Evolutionary conservation across 92 coral and sea anemone genomes (phyloP).

Genomic region (Montipora capitata): DNA sequence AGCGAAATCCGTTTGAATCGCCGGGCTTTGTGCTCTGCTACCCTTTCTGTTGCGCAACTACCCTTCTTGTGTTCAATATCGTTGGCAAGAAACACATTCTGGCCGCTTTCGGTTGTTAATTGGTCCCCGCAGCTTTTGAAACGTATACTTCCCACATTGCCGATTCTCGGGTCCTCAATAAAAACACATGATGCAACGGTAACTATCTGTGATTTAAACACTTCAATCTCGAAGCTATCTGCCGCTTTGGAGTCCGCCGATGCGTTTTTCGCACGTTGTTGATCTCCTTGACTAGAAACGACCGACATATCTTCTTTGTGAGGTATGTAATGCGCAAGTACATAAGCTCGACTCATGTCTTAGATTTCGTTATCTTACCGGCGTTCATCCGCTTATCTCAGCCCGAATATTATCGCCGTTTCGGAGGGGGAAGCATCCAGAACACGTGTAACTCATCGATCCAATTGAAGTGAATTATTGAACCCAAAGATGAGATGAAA

Average conservation of each 20-base stretch:
- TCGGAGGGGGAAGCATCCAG: not conserved
- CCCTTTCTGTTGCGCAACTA: not conserved
- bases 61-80: slow-evolving; percentile 9
- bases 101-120: not conserved
- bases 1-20: slow-evolving; percentile 84
- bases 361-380: slow-evolving; percentile 46
- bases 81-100: not conserved
- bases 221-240: slow-evolving; percentile 58
- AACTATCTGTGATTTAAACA: slow-evolving; percentile 67
- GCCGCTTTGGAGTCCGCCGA: slow-evolving; percentile 1
- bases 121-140: slow-evolving; percentile 56
- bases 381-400: slow-evolving; percentile 40
- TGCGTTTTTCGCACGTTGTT: not conserved
- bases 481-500: slow-evolving; percentile 13
- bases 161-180: slow-evolving; percentile 13
- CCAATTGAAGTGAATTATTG: not conserved
- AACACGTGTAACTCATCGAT: not conserved
- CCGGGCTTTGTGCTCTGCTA: slow-evolving; percentile 44
- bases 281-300: slow-evolving; percentile 28
- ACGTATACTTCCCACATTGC: slow-evolving; percentile 35
- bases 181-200: slow-evolving; percentile 72
- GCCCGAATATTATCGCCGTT: slow-evolving; percentile 21
- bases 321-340: slow-evolving; percentile 36
- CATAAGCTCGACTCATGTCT: slow-evolving; percentile 45
- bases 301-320: slow-evolving; percentile 44